phyloP scores from a whole-genome alignment of 2,113 vertebrate genomes.

The Perognathus longimembris region DNA sequence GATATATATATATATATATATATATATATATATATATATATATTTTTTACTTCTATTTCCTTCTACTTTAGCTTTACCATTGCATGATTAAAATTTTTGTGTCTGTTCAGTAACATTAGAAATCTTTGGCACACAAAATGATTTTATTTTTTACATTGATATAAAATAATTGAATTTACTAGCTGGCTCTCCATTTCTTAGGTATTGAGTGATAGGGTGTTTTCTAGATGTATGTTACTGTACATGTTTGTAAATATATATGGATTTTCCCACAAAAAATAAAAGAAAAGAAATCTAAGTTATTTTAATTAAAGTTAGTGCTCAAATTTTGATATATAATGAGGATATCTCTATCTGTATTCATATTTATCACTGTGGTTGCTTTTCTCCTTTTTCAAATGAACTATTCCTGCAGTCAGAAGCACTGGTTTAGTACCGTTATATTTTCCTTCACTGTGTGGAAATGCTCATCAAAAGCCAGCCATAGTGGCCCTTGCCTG shows the following conservation, averaged over 20 bases:
- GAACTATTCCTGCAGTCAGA: not conserved
- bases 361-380: not conserved
- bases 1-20: too few species aligned
- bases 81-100: slow-evolving; percentile 2
- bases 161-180: slow-evolving; percentile 43
- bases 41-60: slow-evolving; percentile 2
- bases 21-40: too few species aligned
- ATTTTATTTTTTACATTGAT: slow-evolving; percentile 40
- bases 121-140: slow-evolving; percentile 8
- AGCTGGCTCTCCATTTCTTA: not conserved
- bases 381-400: not conserved
- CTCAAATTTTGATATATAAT: not conserved
- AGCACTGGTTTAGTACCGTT: not conserved
- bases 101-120: slow-evolving; percentile 17
- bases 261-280: slow-evolving; percentile 11
- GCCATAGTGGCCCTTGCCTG: too few species aligned
- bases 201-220: not conserved
- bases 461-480: slow-evolving; percentile 31
- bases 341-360: not conserved
- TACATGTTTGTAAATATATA: slow-evolving; percentile 18
- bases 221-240: not conserved
- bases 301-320: not conserved
- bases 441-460: slow-evolving; percentile 17
- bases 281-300: not conserved
- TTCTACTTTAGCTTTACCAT: slow-evolving; percentile 20